Evolutionary conservation across 2,797 vertebrate genomes (phyloP), one percentile per base, ranked within the genome.

Genomic region (Carapus acus): DNA sequence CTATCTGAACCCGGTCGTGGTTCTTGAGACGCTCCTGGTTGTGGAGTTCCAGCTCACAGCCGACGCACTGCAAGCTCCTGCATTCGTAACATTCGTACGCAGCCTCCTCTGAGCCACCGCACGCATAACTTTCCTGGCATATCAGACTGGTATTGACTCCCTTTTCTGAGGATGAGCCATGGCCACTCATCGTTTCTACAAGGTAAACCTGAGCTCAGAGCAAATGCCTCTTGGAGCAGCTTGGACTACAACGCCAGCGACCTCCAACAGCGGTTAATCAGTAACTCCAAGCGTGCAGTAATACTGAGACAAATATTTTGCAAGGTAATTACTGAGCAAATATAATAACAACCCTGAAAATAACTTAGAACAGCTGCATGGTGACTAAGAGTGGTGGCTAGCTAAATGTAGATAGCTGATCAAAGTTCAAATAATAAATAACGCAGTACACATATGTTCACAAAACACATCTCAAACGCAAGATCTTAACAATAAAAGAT

Each of bases 51-150:
- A 91, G 83, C 73, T 98, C 94, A 36, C 96, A 99, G 12, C 86
- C 88, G 22, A 88, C 82, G 76, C 96, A 98, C 74, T 99, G 96
- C 43, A 98, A 71, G 46, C 90, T 97, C 54, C 88, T 89, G 73
- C 96, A 99, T 63, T 97, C 93, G 0, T 93, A 90, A 8, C 96
- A 99, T 74, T 99, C 94, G 57, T 93, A 98, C 1, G 89, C 65
- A 8, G 95, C 95, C 75, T 94, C 92, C 27, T 94, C 93, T 1
- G 89, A 87, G 54, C 94, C 96, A 8, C 91, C 91, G 54, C 96
- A 99, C 15, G 86, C 90, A 29, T 95, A 98, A 78, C 90, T 96
- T 67, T 98, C 96, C 75, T 99, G 95, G 83, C 96, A 99, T 76
- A 90, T 82, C 24, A 95, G 79, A 29, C 78, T 88, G 0, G 91